phyloP scores from a whole-genome alignment of 2,888 invertebrate genomes.

The Polylopha cassiicola region DNA sequence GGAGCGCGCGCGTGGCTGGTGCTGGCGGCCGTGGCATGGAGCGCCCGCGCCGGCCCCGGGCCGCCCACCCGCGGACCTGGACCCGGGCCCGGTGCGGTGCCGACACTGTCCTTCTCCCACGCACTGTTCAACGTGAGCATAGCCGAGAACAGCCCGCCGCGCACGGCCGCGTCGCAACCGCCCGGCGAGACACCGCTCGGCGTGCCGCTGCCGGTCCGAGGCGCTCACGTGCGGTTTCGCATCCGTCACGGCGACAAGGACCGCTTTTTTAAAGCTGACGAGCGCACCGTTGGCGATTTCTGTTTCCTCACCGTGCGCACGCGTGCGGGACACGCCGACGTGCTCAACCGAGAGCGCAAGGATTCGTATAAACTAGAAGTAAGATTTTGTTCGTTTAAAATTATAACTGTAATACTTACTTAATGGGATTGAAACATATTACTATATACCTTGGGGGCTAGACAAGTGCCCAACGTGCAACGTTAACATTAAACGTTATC shows the following conservation, averaged over 20 bases:
- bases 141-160: slow-evolving; percentile 94
- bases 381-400: no score
- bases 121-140: slow-evolving; percentile 91
- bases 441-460: no score
- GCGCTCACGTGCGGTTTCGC: slow-evolving; percentile 83
- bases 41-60: slow-evolving; percentile 50
- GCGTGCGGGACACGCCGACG: slow-evolving; percentile 89
- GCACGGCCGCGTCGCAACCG: slow-evolving; percentile 86
- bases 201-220: slow-evolving; percentile 70
- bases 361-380: slow-evolving; percentile 89
- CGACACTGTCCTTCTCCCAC: slow-evolving; percentile 81
- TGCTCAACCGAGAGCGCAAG: slow-evolving; percentile 94
- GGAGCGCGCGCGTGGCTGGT: slow-evolving; percentile 47
- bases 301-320: slow-evolving; percentile 94
- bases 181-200: slow-evolving; percentile 89
- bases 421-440: no score
- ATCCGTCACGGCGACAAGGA: slow-evolving; percentile 92
- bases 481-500: no score
- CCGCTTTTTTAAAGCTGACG: slow-evolving; percentile 95
- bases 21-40: slow-evolving; percentile 50
- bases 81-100: slow-evolving; percentile 23
- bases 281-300: slow-evolving; percentile 93
- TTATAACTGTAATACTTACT: no score
- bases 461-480: no score
- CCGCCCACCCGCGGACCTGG: slow-evolving; percentile 31